A percentile compares a stretch with the other conserved stretches of the same genome.
These are phyloP conservation scores for Cryptomyrus ogoouensis DNA, from an alignment of 2,113 vertebrate species.

Conservation along the genomic window DNA sequence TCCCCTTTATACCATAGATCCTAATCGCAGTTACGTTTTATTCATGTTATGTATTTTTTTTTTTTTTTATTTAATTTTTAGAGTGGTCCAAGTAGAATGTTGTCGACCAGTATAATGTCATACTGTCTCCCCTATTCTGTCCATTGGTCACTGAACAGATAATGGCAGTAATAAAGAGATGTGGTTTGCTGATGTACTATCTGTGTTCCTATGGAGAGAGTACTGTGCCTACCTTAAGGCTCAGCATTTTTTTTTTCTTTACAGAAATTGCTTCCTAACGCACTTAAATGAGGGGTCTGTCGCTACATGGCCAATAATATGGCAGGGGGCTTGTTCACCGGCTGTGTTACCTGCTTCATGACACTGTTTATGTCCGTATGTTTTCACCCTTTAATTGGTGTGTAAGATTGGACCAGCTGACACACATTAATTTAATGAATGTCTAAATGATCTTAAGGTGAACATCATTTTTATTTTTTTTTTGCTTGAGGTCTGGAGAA, in stretches of 20 bases:
- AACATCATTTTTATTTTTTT: background rate
- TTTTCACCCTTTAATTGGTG: background rate
- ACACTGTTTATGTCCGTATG: background rate
- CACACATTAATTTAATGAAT: background rate
- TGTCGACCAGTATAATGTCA: background rate
- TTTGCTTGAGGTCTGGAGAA: background rate
- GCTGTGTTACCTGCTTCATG: background rate
- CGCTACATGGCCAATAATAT: background rate
- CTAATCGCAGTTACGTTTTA: background rate
- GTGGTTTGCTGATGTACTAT: background rate
- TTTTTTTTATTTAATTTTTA: background rate
- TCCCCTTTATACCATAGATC: background rate
- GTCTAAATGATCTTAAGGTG: background rate
- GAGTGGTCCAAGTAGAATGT: background rate
- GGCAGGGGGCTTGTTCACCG: background rate
- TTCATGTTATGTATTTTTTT: background rate
- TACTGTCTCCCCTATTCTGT: background rate
- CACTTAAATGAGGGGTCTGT: background rate
- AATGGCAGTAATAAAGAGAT: background rate
- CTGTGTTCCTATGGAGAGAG: background rate
- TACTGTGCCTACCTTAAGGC: background rate
- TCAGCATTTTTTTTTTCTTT: background rate
- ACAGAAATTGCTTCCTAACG: background rate
- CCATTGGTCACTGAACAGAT: background rate
- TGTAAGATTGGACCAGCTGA: background rate